Evolutionary conservation across 2,888 invertebrate species (phyloP).

Genomic region (Harpalus rufipes): DNA sequence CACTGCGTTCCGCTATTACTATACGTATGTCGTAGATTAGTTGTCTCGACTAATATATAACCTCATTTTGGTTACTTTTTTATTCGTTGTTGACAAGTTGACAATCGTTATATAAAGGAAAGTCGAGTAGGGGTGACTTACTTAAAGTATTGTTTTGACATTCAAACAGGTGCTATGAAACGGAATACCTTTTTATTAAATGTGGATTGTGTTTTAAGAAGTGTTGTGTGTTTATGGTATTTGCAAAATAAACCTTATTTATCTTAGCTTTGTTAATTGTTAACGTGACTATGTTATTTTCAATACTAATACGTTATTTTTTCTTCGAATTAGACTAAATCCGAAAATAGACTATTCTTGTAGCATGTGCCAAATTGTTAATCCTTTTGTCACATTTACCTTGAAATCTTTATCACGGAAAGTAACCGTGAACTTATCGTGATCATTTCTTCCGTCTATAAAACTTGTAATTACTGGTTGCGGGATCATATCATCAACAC

Average conservation of each 20-base stretch:
- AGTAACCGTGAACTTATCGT: slow-evolving; percentile 52
- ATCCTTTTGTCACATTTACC: background rate
- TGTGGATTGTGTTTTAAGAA: slow-evolving; percentile 13
- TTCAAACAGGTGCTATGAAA: slow-evolving; percentile 55
- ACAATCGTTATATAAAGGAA: slow-evolving; percentile 56
- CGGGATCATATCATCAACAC: background rate
- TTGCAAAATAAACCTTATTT: background rate
- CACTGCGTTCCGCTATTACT: no score
- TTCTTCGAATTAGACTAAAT: no score
- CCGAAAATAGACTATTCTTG: slow-evolving; percentile 5
- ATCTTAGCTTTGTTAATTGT: background rate
- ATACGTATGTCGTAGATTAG: no score
- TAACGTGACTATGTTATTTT: no score
- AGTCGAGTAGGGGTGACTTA: slow-evolving; percentile 61
- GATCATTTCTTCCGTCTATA: slow-evolving; percentile 30
- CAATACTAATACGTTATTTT: background rate
- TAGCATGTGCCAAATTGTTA: slow-evolving; percentile 15
- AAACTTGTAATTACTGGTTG: slow-evolving; percentile 5
- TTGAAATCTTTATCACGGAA: slow-evolving; percentile 40
- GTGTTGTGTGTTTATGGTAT: background rate
- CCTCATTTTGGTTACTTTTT: no score
- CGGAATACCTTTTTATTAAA: slow-evolving; percentile 15
- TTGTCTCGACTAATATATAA: no score
- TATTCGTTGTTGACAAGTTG: background rate
- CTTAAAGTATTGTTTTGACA: slow-evolving; percentile 9